Evolutionary conservation across 2,888 invertebrate species (phyloP).

Genomic region (Volucella bombylans): DNA sequence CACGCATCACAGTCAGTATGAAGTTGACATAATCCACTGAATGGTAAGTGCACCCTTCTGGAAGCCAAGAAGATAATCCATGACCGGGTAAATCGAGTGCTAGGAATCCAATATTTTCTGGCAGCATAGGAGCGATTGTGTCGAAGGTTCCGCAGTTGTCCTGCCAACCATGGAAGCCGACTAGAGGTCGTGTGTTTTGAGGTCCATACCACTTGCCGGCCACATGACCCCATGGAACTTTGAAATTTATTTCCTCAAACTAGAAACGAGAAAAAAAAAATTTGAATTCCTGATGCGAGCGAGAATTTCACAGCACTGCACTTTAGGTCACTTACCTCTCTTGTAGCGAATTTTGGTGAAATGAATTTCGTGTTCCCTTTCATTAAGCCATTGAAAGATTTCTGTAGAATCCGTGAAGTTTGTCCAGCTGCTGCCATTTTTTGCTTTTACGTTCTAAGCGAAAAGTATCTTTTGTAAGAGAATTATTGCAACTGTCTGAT

Average conservation of each 20-base stretch:
- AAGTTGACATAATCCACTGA: constrained; percentile 82
- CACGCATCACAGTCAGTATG: constrained; percentile 84
- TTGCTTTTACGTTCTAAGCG: not conserved
- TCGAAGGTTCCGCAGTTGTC: constrained; percentile 91
- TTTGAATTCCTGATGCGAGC: not conserved
- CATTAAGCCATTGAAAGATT: constrained; percentile 39
- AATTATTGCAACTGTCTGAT: constrained; percentile 7
- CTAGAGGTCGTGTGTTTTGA: constrained; percentile 85
- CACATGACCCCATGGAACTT: constrained; percentile 87
- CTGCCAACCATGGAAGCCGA: constrained; percentile 90
- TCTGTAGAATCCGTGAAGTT: constrained; percentile 31
- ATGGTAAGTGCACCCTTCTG: constrained; percentile 84
- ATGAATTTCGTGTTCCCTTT: constrained; percentile 29
- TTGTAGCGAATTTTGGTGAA: constrained; percentile 37
- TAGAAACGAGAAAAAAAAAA: constrained; percentile 70
- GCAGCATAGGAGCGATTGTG: constrained; percentile 86
- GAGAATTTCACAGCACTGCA: not conserved
- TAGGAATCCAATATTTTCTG: constrained; percentile 83
- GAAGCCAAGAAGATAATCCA: constrained; percentile 87
- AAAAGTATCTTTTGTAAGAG: not conserved
- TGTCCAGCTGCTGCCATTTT: constrained; percentile 11
- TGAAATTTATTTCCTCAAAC: constrained; percentile 84
- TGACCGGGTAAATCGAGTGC: constrained; percentile 88
- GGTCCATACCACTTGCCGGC: constrained; percentile 89
- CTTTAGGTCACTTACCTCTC: constrained; percentile 11